Evolutionary conservation across 1,140 invertebrate species (phyloP).

Genomic region (Eupeodes corollae): DNA sequence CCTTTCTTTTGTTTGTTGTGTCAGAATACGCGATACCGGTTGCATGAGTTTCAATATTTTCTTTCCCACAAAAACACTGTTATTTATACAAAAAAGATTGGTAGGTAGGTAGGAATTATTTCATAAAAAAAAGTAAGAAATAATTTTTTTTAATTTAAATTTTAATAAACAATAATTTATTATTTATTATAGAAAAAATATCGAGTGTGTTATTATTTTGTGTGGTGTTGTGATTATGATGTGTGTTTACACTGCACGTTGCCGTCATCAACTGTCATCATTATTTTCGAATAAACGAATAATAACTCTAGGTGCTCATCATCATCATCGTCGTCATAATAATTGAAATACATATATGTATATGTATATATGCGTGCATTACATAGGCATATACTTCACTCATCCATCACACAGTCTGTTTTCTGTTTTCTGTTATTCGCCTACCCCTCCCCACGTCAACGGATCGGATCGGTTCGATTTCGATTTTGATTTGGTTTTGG

Average conservation of each 20-base stretch:
- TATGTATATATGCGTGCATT: background rate
- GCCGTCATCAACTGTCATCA: slow-evolving; percentile 13
- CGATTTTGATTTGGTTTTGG: no score
- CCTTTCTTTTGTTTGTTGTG: no score
- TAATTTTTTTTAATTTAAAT: background rate
- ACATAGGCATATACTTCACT: background rate
- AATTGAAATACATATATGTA: slow-evolving; percentile 5
- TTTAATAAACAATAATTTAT: background rate
- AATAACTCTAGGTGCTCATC: slow-evolving; percentile 5
- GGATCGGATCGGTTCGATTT: no score
- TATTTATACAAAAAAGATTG: no score
- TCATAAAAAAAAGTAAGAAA: background rate
- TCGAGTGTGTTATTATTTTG: background rate
- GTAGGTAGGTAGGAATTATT: no score
- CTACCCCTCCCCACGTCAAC: no score
- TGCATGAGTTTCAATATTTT: no score
- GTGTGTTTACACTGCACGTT: slow-evolving; percentile 8
- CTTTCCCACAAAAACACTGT: no score
- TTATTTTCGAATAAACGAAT: slow-evolving; percentile 5
- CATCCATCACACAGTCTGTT: background rate
- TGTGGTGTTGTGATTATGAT: slow-evolving; percentile 5
- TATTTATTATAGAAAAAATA: no score
- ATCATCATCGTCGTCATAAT: background rate
- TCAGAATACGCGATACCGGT: no score
- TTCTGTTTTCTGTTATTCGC: no score